Conservation (phyloP, 2,797 vertebrate species). For the Eleutherodactylus coqui region DNA sequence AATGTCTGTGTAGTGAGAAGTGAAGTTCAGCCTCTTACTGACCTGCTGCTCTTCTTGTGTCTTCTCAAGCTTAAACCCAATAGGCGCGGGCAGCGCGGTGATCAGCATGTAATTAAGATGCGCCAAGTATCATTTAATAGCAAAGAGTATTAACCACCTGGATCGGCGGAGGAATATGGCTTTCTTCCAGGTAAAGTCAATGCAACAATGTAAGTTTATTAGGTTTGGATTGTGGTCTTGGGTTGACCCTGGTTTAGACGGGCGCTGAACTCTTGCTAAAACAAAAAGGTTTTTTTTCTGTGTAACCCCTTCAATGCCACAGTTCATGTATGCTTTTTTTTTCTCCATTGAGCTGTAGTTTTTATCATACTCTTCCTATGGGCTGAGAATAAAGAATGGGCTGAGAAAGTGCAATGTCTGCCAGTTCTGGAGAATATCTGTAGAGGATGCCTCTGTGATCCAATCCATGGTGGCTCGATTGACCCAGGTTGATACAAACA, state of each 20-base stretch:
- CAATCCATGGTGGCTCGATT: too few relatives aligned
- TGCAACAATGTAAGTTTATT: background rate
- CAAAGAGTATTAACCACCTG: conserved; percentile 15
- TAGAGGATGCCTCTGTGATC: too few relatives aligned
- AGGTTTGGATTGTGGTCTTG: background rate
- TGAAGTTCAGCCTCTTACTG: conserved; percentile 4
- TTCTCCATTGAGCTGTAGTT: too few relatives aligned
- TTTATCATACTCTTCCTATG: too few relatives aligned
- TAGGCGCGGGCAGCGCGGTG: background rate
- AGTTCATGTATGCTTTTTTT: too few relatives aligned
- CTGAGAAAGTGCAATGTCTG: too few relatives aligned
- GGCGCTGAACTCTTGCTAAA: background rate
- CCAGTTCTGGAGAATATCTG: too few relatives aligned
- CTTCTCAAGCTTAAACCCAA: conserved; percentile 17
- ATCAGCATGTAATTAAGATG: conserved; percentile 28
- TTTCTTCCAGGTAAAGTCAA: background rate
- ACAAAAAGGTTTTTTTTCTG: too few relatives aligned
- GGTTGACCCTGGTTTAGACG: background rate
- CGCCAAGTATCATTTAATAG: background rate
- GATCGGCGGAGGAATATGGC: background rate
- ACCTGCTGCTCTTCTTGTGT: conserved; percentile 14
- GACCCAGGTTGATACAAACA: too few relatives aligned
- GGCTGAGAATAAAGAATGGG: too few relatives aligned
- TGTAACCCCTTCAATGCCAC: too few relatives aligned
- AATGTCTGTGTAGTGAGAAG: background rate